Base-by-base conservation (phyloP, 2,113 vertebrate species). In the Acanthochromis polyacanthus region DNA sequence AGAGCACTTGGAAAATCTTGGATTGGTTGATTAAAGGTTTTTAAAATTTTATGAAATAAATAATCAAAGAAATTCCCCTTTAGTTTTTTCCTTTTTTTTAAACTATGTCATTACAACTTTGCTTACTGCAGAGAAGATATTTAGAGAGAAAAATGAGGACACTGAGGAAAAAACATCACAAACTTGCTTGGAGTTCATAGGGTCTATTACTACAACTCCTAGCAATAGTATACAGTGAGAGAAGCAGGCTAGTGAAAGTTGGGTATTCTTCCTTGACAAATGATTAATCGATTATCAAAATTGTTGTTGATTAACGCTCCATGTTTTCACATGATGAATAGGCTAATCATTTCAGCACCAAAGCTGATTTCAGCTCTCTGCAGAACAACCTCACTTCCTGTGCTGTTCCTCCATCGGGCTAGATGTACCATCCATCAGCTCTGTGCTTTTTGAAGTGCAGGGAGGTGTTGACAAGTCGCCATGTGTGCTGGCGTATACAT, bases 381-480 rank as follows among this genome's bases (percentile, higher is more conserved):
- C 20, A 22, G 58, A 58, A 48, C 14, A 7, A 3, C 51, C 58
- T 22, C 0, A 23, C 10, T 36, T 75, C 48, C 50, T 66, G 19
- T 1, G 32, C 40, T 8, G 60, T 66, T 70, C 51, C 25, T 45
- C n/a, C 52, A 51, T 30, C 3, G 5, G 46, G 40, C 9, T 23
- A 12, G 23, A 20, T 0, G 36, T 32, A 36, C 66, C 51, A 75
- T 71, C 76, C 59, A 22, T 75, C 81, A 71, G 52, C 55, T 53
- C 53, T 52, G 19, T 20, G 80, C 64, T 46, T 59, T 70, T 79
- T 69, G 64, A 62, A 68, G 62, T 56, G 71, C 55, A 61, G 43
- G 25, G 61, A 78, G 75, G 75, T 68, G 71, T 51, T 55, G 74
- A 85, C 75, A 66, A 32, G 71, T 63, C 45, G 10, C 56, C 22